Evolutionary conservation across 2,888 invertebrate genomes (phyloP).

Genomic region (Drosophila subsilvestris): DNA sequence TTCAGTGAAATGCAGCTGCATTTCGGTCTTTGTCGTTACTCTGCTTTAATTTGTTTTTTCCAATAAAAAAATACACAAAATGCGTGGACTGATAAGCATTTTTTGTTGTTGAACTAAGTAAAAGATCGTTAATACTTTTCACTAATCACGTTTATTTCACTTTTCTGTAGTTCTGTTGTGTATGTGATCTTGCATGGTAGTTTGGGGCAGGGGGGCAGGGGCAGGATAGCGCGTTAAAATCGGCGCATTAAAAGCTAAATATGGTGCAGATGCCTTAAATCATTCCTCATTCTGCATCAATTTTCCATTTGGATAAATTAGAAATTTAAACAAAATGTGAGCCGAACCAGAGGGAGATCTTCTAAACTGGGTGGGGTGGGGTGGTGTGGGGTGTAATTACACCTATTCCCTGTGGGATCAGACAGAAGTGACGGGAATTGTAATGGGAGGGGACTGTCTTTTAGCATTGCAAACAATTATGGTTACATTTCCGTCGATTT

Average conservation of each 20-base stretch:
- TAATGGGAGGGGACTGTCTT: conserved; percentile 26
- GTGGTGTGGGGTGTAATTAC: no score
- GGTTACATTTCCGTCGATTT: conserved; percentile 17
- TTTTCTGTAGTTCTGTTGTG: conserved; percentile 59
- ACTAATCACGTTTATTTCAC: conserved; percentile 76
- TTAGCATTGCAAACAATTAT: conserved; percentile 41
- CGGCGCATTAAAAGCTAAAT: conserved; percentile 63
- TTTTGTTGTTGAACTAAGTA: no score
- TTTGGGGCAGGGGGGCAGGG: not conserved
- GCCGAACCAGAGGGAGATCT: conserved; percentile 27
- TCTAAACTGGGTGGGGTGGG: conserved; percentile 22
- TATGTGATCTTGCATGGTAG: conserved; percentile 53
- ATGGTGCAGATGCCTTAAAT: conserved; percentile 58
- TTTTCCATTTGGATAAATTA: conserved; percentile 45
- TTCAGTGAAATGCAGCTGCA: no score
- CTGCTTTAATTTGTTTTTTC: no score
- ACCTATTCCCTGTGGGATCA: not conserved
- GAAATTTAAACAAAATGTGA: conserved; percentile 21
- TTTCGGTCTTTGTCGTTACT: not conserved
- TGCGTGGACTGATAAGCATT: no score
- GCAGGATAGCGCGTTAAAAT: conserved; percentile 26
- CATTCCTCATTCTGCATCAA: conserved; percentile 51
- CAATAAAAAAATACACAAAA: no score
- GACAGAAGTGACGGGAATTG: not conserved
- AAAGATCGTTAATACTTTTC: conserved; percentile 48